Evolutionary conservation across 2,113 vertebrate species (phyloP).

Genomic region (Notechis scutatus): DNA sequence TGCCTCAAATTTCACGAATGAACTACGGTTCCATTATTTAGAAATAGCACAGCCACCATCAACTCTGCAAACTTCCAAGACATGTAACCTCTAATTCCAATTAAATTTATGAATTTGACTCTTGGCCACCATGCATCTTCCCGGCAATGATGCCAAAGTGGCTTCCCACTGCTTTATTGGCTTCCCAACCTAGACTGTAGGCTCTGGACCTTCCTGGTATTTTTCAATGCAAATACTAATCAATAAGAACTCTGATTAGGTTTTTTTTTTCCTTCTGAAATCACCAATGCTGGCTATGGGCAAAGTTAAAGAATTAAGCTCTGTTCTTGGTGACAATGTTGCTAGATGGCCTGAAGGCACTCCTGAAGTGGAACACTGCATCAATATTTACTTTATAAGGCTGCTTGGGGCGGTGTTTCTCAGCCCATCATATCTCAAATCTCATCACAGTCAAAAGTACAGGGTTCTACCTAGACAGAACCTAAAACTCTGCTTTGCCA

Average conservation of each 20-base stretch:
- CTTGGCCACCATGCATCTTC: not conserved
- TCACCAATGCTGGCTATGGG: not conserved
- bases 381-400: not conserved
- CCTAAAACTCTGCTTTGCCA: not conserved
- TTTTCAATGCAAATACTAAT: not conserved
- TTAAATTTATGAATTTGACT: not conserved
- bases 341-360: not conserved
- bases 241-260: not conserved
- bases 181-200: not conserved
- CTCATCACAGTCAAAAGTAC: not conserved
- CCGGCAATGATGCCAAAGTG: not conserved
- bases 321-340: not conserved
- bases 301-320: not conserved
- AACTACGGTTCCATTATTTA: not conserved
- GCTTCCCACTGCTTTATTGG: not conserved
- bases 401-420: not conserved
- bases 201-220: not conserved
- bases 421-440: not conserved
- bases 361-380: not conserved
- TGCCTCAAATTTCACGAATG: not conserved
- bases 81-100: not conserved
- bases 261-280: not conserved
- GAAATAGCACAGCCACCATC: not conserved
- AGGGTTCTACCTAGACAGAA: not conserved
- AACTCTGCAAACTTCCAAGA: not conserved